Evolutionary conservation across 2,888 invertebrate genomes (phyloP), one percentile per base, ranked within the genome.

Genomic region (Barypeithes pellucidus): DNA sequence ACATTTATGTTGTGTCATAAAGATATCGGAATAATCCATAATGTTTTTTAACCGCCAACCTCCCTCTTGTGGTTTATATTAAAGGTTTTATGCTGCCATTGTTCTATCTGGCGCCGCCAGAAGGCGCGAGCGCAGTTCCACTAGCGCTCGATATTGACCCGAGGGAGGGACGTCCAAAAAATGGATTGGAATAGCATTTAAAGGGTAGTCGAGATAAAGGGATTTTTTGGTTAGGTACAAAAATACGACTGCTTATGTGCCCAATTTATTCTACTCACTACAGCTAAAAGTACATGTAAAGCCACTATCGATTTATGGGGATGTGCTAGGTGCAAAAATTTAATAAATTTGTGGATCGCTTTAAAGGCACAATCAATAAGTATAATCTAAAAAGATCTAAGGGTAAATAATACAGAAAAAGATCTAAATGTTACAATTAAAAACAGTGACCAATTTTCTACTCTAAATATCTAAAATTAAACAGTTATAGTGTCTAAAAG

Each of bases 201-300:
- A 75, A 22, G 47, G 33, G 14, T 20, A 29, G 36, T 20, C n/a
- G 39, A 47, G 68, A 22, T 39, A 54, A 52, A 43, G 12, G 62
- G 33, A 59, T 61, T 67, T 63, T 50, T 73, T 69, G 73, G 73
- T 66, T 69, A 69, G 73, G 73, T 65, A 59, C 45, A 36, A 65
- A 68, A 59, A 63, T 43, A 67, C 47, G 43, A 67, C 57, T 63
- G 62, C 62, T 57, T 59, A 22, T n/a, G 65, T 67, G 69, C 67
- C 47, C 41, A 41, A 43, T 77, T 79, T 77, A 76, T 77, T 77
- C 79, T 79, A 79, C 79, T 65, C 66, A 62, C 78, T 77, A 78
- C 78, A 66, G 36, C 75, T 73, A 75, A 45, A 59, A 24, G 29
- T 75, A 79, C 79, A 79, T 75, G 68, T 65, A 78, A 78, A 78